Conservation (phyloP, 2,113 vertebrate species). For the Martes martes region DNA sequence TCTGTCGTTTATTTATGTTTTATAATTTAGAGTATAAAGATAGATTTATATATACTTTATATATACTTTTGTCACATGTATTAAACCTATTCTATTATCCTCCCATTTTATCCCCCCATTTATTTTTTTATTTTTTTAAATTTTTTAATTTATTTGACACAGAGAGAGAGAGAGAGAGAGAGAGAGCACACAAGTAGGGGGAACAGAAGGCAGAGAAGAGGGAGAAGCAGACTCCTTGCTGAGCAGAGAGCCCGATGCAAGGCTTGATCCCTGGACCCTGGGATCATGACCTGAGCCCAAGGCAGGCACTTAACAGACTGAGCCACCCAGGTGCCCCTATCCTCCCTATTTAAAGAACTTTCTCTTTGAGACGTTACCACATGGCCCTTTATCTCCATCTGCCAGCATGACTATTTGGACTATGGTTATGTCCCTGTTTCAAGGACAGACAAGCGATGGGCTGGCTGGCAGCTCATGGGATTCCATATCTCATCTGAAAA, state of each 20-base stretch:
- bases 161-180: too few species aligned
- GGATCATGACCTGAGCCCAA: too few species aligned
- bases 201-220: too few species aligned
- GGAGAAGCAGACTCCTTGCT: too few species aligned
- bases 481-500: background rate
- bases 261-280: too few species aligned
- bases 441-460: background rate
- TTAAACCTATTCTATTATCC: background rate
- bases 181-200: too few species aligned
- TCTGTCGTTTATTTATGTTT: background rate
- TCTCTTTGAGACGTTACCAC: background rate
- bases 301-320: too few species aligned
- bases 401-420: background rate
- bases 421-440: background rate
- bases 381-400: background rate
- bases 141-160: too few species aligned
- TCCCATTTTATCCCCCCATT: background rate
- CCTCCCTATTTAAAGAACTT: background rate
- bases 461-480: background rate
- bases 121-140: too few species aligned
- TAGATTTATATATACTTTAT: background rate
- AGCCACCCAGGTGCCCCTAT: background rate
- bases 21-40: background rate
- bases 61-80: background rate
- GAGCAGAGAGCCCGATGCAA: too few species aligned